Conservation (phyloP, 64 coral and sea anemone species). For the Actinia tenebrosa region DNA sequence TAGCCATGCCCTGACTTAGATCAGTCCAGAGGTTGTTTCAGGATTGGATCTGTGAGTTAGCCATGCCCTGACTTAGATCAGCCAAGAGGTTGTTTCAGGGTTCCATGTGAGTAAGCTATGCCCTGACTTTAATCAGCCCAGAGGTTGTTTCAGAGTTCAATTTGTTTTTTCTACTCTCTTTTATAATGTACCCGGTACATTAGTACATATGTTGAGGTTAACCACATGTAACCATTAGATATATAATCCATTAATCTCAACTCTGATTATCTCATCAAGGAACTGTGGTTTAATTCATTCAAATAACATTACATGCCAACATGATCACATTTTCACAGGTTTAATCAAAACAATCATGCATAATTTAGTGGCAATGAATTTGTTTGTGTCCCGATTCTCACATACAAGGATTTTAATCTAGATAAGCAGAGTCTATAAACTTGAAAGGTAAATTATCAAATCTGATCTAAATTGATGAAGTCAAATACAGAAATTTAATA, state of each 20-base stretch:
- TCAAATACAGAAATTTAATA: background rate
- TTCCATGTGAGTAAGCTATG: no score
- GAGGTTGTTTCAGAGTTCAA: no score
- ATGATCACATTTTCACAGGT: background rate
- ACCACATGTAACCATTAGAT: background rate
- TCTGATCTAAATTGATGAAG: background rate
- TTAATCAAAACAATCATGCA: background rate
- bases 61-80: no score
- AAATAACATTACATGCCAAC: background rate
- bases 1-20: no score
- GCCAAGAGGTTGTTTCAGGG: no score
- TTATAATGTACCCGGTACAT: background rate
- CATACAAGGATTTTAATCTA: background rate
- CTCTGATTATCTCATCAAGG: background rate
- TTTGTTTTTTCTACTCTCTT: background rate
- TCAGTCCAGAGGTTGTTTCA: no score
- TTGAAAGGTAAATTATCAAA: background rate
- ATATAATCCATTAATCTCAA: background rate
- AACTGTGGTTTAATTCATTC: background rate
- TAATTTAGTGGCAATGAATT: background rate
- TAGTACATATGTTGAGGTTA: background rate
- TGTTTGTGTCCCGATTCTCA: background rate
- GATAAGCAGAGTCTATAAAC: background rate
- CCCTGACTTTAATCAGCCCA: no score
- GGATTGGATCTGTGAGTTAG: no score